Percentiles rank a stretch among this genome's conserved stretches.
These are phyloP conservation scores for Ovibos moschatus DNA, from an alignment of 2,113 vertebrate genomes.

Conservation along the genomic window DNA sequence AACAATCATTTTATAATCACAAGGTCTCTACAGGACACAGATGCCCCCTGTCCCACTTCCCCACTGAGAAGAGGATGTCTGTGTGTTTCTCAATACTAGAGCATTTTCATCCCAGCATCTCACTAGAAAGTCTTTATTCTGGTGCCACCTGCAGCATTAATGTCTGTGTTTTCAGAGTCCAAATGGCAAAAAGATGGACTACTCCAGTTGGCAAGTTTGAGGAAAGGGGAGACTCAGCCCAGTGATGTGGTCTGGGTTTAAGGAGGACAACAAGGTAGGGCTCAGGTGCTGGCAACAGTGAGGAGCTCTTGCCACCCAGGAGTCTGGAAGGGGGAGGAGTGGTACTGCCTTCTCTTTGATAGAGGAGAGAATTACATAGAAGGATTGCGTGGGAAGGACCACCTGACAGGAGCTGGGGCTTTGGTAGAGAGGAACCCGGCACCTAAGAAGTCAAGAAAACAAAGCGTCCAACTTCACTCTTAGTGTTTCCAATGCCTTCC, in stretches of 20 bases:
- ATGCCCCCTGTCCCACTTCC: too few species aligned
- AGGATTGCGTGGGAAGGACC: background rate
- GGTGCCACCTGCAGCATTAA: background rate
- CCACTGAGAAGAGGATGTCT: background rate
- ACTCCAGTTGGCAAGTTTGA: too few species aligned
- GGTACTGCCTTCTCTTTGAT: background rate
- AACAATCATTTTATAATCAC: background rate
- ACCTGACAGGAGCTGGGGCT: background rate
- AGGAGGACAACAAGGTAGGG: rapidly evolving
- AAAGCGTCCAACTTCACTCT: background rate
- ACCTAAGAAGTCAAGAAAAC: background rate
- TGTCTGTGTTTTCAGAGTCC: background rate
- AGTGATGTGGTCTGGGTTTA: background rate
- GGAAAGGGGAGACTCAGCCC: background rate
- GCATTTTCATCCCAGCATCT: background rate
- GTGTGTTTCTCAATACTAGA: background rate
- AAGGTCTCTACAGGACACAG: too few species aligned
- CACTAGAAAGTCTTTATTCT: background rate
- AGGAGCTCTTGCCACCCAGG: background rate
- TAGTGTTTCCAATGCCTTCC: background rate
- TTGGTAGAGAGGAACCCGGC: background rate
- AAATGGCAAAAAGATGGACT: background rate
- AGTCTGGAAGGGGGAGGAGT: background rate
- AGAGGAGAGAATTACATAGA: background rate
- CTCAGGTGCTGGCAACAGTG: background rate